Conservation (phyloP, 2,113 vertebrate genomes). For the Chinchilla lanigera region DNA sequence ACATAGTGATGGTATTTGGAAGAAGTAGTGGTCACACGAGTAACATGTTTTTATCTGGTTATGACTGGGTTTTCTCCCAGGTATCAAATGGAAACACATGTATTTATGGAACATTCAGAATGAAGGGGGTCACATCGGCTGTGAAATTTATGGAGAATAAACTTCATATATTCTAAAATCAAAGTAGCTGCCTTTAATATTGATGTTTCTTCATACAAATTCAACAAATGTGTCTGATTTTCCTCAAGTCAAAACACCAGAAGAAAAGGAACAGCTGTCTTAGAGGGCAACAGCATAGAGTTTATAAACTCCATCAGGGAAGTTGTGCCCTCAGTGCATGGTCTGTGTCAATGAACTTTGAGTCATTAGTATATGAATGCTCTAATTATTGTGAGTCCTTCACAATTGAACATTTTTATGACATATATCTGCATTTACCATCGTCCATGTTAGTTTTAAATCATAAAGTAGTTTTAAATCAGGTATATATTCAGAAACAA, state of each 20-base stretch:
- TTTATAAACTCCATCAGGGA: not conserved
- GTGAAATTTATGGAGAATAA: not conserved
- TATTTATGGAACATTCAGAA: not conserved
- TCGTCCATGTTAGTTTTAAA: not conserved
- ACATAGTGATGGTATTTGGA: not conserved
- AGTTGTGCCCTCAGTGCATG: not conserved
- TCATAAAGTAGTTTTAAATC: not conserved
- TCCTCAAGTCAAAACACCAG: not conserved
- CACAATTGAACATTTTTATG: not conserved
- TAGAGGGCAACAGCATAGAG: no score
- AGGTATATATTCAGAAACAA: not conserved
- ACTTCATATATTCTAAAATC: not conserved
- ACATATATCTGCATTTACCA: not conserved
- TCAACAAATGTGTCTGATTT: not conserved
- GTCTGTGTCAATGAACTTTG: not conserved
- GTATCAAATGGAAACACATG: not conserved
- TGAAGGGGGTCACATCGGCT: not conserved
- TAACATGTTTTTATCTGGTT: not conserved
- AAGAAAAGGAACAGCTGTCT: not conserved
- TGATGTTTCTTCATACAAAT: not conserved
- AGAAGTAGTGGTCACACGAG: not conserved
- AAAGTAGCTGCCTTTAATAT: not conserved
- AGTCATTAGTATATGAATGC: not conserved
- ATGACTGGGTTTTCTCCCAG: not conserved
- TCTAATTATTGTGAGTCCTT: not conserved